A percentile compares a stretch with the other conserved stretches of the same genome.
Evolutionary conservation across 2,888 invertebrate species (phyloP).

Genomic region (Ferrisia virgata): DNA sequence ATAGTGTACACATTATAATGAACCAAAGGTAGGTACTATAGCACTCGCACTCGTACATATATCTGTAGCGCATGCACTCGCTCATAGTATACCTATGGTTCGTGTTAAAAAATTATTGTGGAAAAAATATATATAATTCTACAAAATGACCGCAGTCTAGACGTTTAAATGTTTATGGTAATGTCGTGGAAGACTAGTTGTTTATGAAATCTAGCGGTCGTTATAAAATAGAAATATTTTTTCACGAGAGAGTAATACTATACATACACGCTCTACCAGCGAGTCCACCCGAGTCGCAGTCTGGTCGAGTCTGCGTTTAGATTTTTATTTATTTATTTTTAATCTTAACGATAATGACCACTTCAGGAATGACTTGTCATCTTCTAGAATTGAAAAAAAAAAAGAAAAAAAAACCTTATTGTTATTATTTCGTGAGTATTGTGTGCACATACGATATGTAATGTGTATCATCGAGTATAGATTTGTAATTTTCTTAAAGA

Average conservation of each 20-base stretch:
- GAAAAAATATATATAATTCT: not conserved
- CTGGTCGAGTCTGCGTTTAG: not conserved
- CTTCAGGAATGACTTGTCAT: not conserved
- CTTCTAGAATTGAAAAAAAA: not conserved
- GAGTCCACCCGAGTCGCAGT: not conserved
- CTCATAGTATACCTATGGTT: not conserved
- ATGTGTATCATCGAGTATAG: not conserved
- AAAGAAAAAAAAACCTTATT: not conserved
- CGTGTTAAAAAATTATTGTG: constrained; percentile 13
- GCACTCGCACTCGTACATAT: too few species aligned
- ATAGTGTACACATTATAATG: too few species aligned
- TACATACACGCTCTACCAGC: not conserved
- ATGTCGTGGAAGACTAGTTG: constrained; percentile 23
- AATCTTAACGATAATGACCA: constrained; percentile 17
- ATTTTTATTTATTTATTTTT: constrained; percentile 13
- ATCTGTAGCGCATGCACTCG: not conserved
- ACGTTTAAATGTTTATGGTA: constrained; percentile 20
- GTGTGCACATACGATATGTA: not conserved
- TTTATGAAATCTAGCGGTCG: constrained; percentile 22
- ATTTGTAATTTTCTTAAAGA: not conserved
- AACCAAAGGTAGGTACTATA: too few species aligned
- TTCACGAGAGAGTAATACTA: constrained; percentile 24
- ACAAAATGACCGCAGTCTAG: constrained; percentile 25
- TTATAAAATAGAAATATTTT: constrained; percentile 28
- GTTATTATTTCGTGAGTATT: not conserved